Conservation (phyloP, 2,113 vertebrate genomes). For the Salvelinus sp. region DNA sequence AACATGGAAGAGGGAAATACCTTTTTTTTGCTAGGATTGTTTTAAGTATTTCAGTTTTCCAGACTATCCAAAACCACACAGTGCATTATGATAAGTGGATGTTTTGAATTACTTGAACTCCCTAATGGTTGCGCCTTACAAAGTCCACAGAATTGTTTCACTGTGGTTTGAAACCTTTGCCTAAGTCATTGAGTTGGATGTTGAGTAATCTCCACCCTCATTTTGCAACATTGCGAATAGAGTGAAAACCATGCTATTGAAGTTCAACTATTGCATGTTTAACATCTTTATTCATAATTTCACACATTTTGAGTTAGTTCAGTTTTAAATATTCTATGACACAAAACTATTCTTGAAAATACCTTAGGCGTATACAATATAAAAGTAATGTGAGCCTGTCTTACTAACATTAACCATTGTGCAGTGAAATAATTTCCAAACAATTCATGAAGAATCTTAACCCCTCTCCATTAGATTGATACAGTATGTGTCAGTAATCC, state of each 20-base stretch:
- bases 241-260: slow-evolving; percentile 18
- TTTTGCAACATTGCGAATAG: not conserved
- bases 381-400: too few relatives aligned
- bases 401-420: too few relatives aligned
- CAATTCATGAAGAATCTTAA: too few relatives aligned
- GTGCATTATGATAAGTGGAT: slow-evolving; percentile 66
- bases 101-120: slow-evolving; percentile 67
- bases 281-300: not conserved
- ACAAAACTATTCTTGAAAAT: too few relatives aligned
- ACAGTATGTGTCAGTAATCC: slow-evolving; percentile 1
- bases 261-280: not conserved
- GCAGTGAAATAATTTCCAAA: too few relatives aligned
- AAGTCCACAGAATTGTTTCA: slow-evolving; percentile 67
- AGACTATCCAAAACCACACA: slow-evolving; percentile 66
- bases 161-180: slow-evolving; percentile 63
- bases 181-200: slow-evolving; percentile 62
- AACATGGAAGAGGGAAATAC: slow-evolving; percentile 40
- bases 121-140: slow-evolving; percentile 68
- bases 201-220: slow-evolving; percentile 56
- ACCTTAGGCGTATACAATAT: too few relatives aligned
- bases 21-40: slow-evolving; percentile 56
- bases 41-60: slow-evolving; percentile 69
- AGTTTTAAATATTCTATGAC: too few relatives aligned
- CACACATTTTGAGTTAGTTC: not conserved
- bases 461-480: not conserved